These are phyloP conservation scores for Notothenia coriiceps DNA, from an alignment of 2,113 vertebrate genomes.

Conservation along the genomic window DNA sequence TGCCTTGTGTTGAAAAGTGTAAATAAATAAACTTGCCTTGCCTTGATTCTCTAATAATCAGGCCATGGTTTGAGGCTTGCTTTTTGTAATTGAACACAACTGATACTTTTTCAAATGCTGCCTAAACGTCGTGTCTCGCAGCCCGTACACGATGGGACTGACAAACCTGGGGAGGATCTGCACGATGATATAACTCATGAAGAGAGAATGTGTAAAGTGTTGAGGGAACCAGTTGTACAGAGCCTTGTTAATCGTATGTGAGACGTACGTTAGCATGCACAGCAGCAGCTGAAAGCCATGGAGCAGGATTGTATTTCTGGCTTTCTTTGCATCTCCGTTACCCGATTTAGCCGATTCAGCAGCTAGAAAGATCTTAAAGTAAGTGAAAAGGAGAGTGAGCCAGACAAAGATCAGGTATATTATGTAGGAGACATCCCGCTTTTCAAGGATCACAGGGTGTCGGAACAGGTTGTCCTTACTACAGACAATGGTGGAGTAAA, in stretches of 20 bases:
- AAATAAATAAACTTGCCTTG: no score
- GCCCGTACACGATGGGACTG: no score
- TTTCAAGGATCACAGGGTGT: conserved; percentile 48
- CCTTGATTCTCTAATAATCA: no score
- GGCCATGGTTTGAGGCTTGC: no score
- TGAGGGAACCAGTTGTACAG: conserved; percentile 47
- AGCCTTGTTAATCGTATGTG: conserved; percentile 6
- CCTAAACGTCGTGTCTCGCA: no score
- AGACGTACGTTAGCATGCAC: conserved; percentile 71
- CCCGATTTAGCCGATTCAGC: conserved; percentile 39
- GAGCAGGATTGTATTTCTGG: conserved; percentile 78
- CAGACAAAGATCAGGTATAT: conserved; percentile 68
- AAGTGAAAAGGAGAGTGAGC: conserved; percentile 65
- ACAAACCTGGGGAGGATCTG: no score
- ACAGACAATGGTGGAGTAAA: conserved; percentile 62
- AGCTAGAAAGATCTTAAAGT: conserved; percentile 71
- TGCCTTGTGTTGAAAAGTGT: no score
- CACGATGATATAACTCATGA: no score
- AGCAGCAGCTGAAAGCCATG: conserved; percentile 78
- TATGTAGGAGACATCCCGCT: conserved; percentile 53
- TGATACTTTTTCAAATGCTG: no score
- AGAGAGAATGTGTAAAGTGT: conserved; percentile 37
- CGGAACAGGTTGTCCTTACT: conserved; percentile 47
- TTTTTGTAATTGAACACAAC: no score
- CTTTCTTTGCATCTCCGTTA: conserved; percentile 70